These are phyloP conservation scores for Embidobia sp. DNA, from an alignment of 2,888 invertebrate genomes.

Conservation along the genomic window DNA sequence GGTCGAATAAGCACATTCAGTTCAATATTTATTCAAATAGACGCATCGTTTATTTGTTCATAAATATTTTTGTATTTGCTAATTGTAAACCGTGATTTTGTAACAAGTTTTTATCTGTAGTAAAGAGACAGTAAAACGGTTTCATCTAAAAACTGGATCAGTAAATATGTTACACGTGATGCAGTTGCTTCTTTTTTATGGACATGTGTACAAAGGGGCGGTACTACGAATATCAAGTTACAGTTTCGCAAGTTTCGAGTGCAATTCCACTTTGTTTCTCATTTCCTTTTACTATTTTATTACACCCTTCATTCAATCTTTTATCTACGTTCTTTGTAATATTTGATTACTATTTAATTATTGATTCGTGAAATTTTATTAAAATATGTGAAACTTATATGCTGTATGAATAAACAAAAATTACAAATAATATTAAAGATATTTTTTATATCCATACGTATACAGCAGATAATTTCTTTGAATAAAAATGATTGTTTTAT, in stretches of 20 bases:
- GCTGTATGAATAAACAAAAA: no score
- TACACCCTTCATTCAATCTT: slow-evolving; percentile 69
- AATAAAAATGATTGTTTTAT: no score
- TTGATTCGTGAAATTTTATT: no score
- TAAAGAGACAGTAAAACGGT: slow-evolving; percentile 23
- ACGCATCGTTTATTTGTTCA: no score
- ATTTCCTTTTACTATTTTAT: slow-evolving; percentile 59
- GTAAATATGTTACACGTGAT: slow-evolving; percentile 57
- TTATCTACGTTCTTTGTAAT: slow-evolving; percentile 34
- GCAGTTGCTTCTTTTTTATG: slow-evolving; percentile 68
- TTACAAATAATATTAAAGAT: no score
- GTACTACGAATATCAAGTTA: slow-evolving; percentile 76
- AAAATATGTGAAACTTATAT: neutral
- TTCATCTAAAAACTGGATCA: slow-evolving; percentile 34
- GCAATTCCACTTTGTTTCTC: slow-evolving; percentile 72
- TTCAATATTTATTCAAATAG: no score
- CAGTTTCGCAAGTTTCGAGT: slow-evolving; percentile 75
- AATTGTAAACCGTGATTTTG: no score
- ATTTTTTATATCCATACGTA: no score
- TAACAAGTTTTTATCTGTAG: no score
- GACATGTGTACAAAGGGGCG: slow-evolving; percentile 76
- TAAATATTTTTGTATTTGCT: no score
- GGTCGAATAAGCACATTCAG: no score
- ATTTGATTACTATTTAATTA: slow-evolving; percentile 31
- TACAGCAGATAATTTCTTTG: no score